Evolutionary conservation across 2,888 invertebrate genomes (phyloP).

Genomic region (Diaphora mendica): DNA sequence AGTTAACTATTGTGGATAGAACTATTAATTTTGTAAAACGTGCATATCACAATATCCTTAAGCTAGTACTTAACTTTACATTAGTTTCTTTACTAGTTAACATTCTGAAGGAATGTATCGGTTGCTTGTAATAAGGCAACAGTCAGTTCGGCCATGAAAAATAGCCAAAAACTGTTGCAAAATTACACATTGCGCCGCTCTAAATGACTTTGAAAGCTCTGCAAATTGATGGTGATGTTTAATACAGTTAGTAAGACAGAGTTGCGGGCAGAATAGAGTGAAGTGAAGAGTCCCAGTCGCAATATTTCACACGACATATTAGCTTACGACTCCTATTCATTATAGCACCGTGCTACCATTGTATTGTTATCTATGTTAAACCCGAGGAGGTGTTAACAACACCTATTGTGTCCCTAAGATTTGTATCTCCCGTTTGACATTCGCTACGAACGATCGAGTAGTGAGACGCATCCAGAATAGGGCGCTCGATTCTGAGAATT

Average conservation of each 20-base stretch:
- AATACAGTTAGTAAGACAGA: no score
- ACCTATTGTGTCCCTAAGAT: constrained; percentile 44
- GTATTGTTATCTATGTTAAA: constrained; percentile 29
- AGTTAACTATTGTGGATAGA: not conserved
- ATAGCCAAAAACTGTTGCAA: no score
- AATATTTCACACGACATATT: constrained; percentile 36
- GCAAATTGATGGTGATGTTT: no score
- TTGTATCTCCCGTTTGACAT: constrained; percentile 64
- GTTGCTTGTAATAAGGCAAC: not conserved
- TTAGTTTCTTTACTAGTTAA: not conserved
- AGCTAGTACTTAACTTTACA: not conserved
- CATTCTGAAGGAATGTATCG: not conserved
- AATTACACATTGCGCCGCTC: no score
- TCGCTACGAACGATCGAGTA: constrained; percentile 49
- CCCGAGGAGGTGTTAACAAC: constrained; percentile 34
- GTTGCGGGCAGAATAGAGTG: not conserved
- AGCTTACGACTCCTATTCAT: constrained; percentile 32
- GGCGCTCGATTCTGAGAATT: constrained; percentile 55
- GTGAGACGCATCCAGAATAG: constrained; percentile 76
- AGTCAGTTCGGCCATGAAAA: no score
- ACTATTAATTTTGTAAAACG: not conserved
- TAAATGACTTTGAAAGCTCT: no score
- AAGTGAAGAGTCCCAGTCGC: not conserved
- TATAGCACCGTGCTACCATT: constrained; percentile 53
- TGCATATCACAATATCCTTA: not conserved